Evolutionary conservation across 92 coral and sea anemone species (phyloP), one percentile per base, ranked within the genome.

Genomic region (Actinernus sp.): DNA sequence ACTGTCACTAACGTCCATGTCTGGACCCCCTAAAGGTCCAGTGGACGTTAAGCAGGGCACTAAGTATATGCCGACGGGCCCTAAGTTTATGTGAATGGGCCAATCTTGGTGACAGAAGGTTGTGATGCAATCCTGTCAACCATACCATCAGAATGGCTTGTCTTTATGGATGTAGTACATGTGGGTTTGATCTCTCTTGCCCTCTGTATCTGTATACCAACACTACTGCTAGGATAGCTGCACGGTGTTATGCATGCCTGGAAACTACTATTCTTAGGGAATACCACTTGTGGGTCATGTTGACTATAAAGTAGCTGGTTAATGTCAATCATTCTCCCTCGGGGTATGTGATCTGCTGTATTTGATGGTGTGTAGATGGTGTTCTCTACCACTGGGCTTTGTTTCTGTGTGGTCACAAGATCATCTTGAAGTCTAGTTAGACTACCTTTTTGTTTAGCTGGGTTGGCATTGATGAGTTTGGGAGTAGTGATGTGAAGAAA

Each of bases 191-290:
- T 34, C 6, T 6, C 8, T 14, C 41, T 34, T 34, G 41, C 41
- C 41, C 41, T 6, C 32, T 52, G 63, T 40, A 69, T 38, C 18
- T 63, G 73, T 23, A 49, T 25, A 11, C 76, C 83, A 46, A 63
- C 65, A 41, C 84, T 79, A 53, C 92, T 89, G n/a, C 44, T 81
- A 3, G 97, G 69, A 67, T 90, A 81, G 56, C 50, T 79, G 13
- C 73, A 73, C 23, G 97, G 92, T 2, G 97, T 90, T 4, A 90
- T 86, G 46, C 97, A 90, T 11, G 88, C 97, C 64, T 81, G 88
- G 62, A 90, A 90, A 26, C 48, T 61, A 57, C 79, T 78, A 37
- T 81, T 83, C 29, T 88, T 83, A 4, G 82, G 86, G 18, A 79
- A 76, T 11, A 33, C 74, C 14, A 36, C 70, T 22, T 84, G 96